phyloP scores from a whole-genome alignment of 1,140 invertebrate species.

The Lepidurus arcticus region DNA sequence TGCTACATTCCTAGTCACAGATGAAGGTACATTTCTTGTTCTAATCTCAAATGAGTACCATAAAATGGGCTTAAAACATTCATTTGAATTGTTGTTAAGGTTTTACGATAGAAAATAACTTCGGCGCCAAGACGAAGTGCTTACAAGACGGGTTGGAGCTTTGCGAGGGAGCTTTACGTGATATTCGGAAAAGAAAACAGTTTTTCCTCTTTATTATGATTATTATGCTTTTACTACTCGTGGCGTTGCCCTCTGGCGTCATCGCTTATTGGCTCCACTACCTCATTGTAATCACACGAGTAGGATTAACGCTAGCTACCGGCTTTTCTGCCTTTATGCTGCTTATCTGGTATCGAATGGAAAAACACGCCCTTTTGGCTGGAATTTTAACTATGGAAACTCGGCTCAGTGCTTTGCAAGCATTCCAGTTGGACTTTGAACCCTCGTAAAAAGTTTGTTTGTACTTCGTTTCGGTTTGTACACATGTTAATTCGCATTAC shows the following conservation, averaged over 20 bases:
- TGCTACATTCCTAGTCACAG: slow-evolving; percentile 52
- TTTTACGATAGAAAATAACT: slow-evolving; percentile 1
- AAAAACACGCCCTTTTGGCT: slow-evolving; percentile 67
- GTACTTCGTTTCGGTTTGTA: not conserved
- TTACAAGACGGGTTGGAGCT: slow-evolving; percentile 35
- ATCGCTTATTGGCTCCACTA: slow-evolving; percentile 46
- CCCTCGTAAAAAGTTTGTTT: not conserved
- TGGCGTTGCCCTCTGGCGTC: slow-evolving; percentile 45
- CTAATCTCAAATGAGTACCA: not conserved
- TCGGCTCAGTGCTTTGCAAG: slow-evolving; percentile 22
- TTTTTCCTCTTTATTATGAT: slow-evolving; percentile 35
- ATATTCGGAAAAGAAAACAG: slow-evolving; percentile 30
- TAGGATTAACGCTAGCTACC: slow-evolving; percentile 45
- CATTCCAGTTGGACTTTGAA: not conserved
- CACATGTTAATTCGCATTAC: not conserved
- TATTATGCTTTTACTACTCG: slow-evolving; percentile 45
- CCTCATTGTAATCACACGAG: slow-evolving; percentile 41
- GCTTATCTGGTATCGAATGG: slow-evolving; percentile 69
- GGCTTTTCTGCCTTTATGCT: slow-evolving; percentile 68
- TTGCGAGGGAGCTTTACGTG: slow-evolving; percentile 34
- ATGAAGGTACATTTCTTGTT: not conserved
- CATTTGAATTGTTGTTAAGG: slow-evolving; percentile 36
- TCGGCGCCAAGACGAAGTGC: not conserved
- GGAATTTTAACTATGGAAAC: slow-evolving; percentile 58
- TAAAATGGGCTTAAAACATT: slow-evolving; percentile 37